Evolutionary conservation across 2,797 vertebrate species (phyloP).

Genomic region (Myiothlypis chrysogaster): DNA sequence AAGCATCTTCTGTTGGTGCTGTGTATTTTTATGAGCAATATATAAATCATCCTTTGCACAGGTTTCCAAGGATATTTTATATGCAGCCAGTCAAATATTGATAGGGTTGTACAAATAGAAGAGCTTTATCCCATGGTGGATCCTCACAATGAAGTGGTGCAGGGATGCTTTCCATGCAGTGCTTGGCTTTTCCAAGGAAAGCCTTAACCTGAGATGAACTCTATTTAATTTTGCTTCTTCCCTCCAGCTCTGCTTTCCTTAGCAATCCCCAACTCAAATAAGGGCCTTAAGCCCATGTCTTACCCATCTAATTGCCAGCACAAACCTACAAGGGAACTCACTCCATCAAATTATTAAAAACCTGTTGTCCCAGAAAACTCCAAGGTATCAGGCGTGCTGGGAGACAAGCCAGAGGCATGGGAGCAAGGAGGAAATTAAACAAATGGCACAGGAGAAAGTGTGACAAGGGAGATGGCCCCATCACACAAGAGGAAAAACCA

Average conservation of each 20-base stretch:
- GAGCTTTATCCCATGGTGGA: background rate
- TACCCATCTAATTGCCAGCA: background rate
- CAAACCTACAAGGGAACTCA: background rate
- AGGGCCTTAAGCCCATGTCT: background rate
- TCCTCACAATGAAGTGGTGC: background rate
- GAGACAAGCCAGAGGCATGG: background rate
- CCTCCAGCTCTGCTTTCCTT: background rate
- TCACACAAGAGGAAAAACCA: background rate
- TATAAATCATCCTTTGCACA: background rate
- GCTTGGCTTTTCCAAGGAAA: background rate
- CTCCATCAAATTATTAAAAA: background rate
- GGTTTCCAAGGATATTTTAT: background rate
- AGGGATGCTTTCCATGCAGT: background rate
- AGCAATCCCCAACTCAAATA: background rate
- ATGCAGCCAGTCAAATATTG: background rate
- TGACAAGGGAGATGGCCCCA: background rate
- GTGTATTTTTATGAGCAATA: background rate
- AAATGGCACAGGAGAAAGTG: background rate
- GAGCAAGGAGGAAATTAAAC: background rate
- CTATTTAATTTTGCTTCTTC: background rate
- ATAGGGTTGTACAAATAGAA: background rate
- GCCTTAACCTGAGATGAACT: background rate
- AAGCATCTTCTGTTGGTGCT: background rate
- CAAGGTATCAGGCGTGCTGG: background rate
- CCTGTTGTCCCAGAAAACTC: background rate